These are phyloP conservation scores for Gadus macrocephalus DNA, from an alignment of 2,113 vertebrate species.

Conservation along the genomic window DNA sequence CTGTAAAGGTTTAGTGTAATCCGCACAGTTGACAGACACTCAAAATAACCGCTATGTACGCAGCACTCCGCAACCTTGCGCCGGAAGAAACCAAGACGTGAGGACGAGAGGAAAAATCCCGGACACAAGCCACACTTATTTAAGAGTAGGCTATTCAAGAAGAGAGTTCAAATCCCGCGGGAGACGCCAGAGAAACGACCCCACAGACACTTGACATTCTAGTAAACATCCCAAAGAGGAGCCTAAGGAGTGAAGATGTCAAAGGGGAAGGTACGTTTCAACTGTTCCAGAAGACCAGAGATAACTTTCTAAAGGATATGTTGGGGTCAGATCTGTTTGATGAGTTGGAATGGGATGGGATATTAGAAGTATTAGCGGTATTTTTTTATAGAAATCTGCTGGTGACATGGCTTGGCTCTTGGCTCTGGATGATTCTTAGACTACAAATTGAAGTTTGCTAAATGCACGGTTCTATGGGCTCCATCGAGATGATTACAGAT, in stretches of 20 bases:
- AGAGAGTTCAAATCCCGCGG: too few relatives aligned
- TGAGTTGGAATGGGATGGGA: neutral
- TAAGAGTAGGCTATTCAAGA: too few relatives aligned
- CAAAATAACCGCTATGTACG: conserved; percentile 26
- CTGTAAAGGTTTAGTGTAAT: conserved; percentile 66
- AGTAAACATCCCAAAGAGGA: neutral
- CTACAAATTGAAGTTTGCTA: neutral
- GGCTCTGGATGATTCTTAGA: neutral
- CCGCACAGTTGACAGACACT: conserved; percentile 41
- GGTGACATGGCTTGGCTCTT: neutral
- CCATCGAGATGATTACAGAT: neutral
- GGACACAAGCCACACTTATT: too few relatives aligned
- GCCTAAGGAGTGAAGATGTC: conserved; percentile 75
- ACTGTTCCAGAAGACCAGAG: too few relatives aligned
- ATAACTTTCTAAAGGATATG: too few relatives aligned
- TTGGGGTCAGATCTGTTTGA: neutral
- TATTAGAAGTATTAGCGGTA: neutral
- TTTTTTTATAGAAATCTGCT: neutral
- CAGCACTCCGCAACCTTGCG: too few relatives aligned
- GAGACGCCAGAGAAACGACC: neutral
- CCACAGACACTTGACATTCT: too few relatives aligned
- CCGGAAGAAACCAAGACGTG: too few relatives aligned
- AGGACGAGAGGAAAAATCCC: too few relatives aligned
- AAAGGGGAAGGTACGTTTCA: conserved; percentile 85
- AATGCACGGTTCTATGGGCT: neutral